phyloP scores from a whole-genome alignment of 2,113 vertebrate genomes.

The Oxyruncus cristatus region DNA sequence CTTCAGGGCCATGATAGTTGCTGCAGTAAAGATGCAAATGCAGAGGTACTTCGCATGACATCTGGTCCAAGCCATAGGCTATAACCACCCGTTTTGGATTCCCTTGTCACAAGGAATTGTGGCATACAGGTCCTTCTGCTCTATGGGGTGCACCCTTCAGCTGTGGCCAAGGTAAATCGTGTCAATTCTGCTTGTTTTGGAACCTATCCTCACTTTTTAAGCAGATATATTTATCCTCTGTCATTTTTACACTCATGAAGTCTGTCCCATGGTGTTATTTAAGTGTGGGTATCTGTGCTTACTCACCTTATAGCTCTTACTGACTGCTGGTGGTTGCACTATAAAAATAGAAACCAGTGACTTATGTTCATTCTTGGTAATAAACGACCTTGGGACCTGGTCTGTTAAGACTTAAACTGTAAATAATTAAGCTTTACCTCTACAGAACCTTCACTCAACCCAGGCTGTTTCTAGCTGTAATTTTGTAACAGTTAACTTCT shows the following conservation, averaged over 20 bases:
- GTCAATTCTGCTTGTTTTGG: background rate
- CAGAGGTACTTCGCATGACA: background rate
- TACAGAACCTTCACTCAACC: background rate
- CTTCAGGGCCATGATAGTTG: background rate
- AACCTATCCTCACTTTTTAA: background rate
- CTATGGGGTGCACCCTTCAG: background rate
- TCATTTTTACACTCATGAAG: background rate
- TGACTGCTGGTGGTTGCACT: background rate
- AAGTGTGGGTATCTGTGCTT: background rate
- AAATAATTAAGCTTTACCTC: constrained; percentile 59
- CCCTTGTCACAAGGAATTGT: background rate
- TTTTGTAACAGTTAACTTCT: background rate
- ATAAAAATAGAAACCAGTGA: background rate
- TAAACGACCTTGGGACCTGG: constrained; percentile 25
- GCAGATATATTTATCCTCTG: background rate
- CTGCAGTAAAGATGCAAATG: background rate
- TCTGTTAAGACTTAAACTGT: background rate
- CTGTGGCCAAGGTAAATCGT: background rate
- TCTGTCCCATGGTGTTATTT: background rate
- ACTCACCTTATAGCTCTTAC: background rate
- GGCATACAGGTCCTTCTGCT: background rate
- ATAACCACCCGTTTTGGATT: background rate
- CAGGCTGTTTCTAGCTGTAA: background rate
- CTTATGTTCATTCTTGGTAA: background rate
- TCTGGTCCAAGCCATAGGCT: background rate